Percentiles rank a stretch among this genome's conserved stretches.
Conservation (phyloP, 1,140 invertebrate genomes). For the Temnothorax longispinosus region DNA sequence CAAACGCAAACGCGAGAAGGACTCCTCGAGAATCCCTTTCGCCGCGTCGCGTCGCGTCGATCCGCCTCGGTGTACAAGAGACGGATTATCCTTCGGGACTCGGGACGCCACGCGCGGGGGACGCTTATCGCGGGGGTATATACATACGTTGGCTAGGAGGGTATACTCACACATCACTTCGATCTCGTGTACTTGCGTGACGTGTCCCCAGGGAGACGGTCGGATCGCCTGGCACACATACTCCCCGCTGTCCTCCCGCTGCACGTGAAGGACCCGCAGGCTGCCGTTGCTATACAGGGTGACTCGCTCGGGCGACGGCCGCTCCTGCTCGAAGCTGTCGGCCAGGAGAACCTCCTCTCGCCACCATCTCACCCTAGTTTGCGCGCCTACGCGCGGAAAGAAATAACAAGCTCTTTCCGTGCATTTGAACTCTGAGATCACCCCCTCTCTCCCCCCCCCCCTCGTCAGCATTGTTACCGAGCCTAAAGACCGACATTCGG, state of each 20-base stretch:
- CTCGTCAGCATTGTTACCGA: too few species aligned
- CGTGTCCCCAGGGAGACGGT: constrained; percentile 87
- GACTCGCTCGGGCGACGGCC: constrained; percentile 86
- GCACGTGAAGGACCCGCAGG: constrained; percentile 88
- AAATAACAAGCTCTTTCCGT: background rate
- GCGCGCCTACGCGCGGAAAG: constrained; percentile 14
- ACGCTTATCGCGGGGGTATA: constrained; percentile 9
- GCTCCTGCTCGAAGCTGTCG: constrained; percentile 87
- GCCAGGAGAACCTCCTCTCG: constrained; percentile 87
- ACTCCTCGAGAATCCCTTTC: constrained; percentile 24
- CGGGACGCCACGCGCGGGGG: background rate
- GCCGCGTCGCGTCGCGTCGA: background rate
- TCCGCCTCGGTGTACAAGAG: background rate
- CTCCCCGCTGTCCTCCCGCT: constrained; percentile 89
- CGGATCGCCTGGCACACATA: constrained; percentile 91
- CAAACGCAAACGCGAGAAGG: background rate
- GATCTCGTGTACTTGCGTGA: constrained; percentile 90
- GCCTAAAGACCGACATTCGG: constrained; percentile 11
- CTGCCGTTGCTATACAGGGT: constrained; percentile 90
- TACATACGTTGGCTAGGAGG: background rate
- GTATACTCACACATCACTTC: constrained; percentile 90
- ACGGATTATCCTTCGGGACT: constrained; percentile 16
- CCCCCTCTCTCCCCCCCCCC: background rate
- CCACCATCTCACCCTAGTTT: constrained; percentile 87
- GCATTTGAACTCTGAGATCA: background rate